These are phyloP conservation scores for Lasioglossum villosulum DNA, from an alignment of 2,888 invertebrate species.

Conservation along the genomic window DNA sequence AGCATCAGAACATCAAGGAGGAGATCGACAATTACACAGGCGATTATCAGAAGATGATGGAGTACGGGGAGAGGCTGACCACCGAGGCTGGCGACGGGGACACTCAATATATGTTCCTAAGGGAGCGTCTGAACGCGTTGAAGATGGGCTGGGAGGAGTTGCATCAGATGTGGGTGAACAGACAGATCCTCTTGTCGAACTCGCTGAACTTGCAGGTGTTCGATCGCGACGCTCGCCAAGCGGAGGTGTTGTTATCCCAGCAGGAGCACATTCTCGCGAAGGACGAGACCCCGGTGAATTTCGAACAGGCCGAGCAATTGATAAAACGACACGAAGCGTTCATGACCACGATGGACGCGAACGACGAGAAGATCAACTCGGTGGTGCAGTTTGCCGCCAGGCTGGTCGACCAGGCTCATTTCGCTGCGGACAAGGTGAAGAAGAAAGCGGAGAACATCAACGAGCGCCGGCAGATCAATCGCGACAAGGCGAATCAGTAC, in stretches of 20 bases:
- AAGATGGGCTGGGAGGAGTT: constrained; percentile 99
- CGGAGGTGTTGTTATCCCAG: constrained; percentile 98
- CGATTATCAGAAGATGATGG: constrained; percentile 99
- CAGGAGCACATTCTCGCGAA: constrained; percentile 99
- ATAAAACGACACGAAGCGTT: constrained; percentile 99
- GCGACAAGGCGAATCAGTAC: constrained; percentile 95
- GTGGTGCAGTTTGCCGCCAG: constrained; percentile 97
- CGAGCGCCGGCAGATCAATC: constrained; percentile 94
- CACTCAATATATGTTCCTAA: constrained; percentile 99
- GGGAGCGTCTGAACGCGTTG: constrained; percentile 98
- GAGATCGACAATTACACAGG: constrained; percentile 99
- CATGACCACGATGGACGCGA: constrained; percentile 99
- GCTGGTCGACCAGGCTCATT: constrained; percentile 96
- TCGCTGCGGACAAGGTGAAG: constrained; percentile 97
- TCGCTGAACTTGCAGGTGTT: constrained; percentile 97
- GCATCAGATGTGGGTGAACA: constrained; percentile 99
- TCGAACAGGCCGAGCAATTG: constrained; percentile 98
- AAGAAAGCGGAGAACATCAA: constrained; percentile 98
- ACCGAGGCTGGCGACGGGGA: constrained; percentile 93
- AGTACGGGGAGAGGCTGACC: constrained; percentile 98
- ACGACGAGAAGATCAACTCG: constrained; percentile 99
- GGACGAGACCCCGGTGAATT: constrained; percentile 96
- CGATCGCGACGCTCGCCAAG: constrained; percentile 98
- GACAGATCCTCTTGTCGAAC: constrained; percentile 97
- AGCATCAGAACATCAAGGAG: constrained; percentile 99